Conservation (phyloP, 2,113 vertebrate genomes). For the Psilopogon haemacephalus region DNA sequence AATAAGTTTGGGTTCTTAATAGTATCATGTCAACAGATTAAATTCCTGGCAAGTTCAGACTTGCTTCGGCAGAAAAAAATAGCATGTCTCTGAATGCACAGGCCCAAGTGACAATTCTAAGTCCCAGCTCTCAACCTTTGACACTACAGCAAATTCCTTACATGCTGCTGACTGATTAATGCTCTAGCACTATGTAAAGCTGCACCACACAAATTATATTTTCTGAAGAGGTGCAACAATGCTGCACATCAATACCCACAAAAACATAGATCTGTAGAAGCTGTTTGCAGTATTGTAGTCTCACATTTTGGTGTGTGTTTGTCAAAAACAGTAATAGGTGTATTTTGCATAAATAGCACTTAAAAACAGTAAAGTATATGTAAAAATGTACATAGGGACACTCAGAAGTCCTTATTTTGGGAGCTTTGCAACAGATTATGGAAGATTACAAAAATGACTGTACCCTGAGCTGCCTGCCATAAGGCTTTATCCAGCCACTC, state of each 20-base stretch:
- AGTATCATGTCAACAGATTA: constrained; percentile 3
- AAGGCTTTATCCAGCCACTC: background rate
- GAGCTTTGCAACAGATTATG: background rate
- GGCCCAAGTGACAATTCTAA: constrained; percentile 4
- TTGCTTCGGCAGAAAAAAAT: constrained; percentile 23
- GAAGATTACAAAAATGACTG: background rate
- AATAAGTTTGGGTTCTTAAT: constrained; percentile 5
- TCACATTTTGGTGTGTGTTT: background rate
- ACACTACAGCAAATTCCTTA: constrained; percentile 6
- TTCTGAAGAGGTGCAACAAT: background rate
- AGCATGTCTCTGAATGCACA: background rate
- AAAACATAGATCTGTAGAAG: background rate
- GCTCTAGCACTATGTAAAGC: background rate
- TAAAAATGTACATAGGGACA: background rate
- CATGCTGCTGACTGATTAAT: constrained; percentile 7
- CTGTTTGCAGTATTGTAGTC: background rate
- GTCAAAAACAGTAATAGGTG: background rate
- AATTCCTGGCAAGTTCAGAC: constrained; percentile 34
- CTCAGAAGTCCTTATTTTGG: background rate
- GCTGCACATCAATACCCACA: background rate
- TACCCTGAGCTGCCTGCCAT: background rate
- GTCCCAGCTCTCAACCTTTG: background rate
- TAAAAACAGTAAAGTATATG: background rate
- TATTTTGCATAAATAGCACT: background rate
- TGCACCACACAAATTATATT: background rate